Evolutionary conservation across 2,888 invertebrate species (phyloP).

Genomic region (Pediacus dermestoides): DNA sequence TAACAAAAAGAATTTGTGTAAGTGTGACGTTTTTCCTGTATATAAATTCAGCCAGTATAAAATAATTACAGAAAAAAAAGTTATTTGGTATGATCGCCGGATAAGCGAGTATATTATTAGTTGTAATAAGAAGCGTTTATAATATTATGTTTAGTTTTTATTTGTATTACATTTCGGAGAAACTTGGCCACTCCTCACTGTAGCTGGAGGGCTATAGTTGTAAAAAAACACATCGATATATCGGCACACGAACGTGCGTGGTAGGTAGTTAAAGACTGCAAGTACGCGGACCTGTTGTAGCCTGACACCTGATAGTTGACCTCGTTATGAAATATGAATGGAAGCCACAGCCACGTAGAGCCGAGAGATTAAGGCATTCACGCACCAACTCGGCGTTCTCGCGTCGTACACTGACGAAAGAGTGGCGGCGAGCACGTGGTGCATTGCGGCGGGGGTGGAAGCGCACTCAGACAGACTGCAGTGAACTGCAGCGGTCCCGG

Average conservation of each 20-base stretch:
- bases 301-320: constrained; percentile 39
- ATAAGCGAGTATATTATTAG: constrained; percentile 7
- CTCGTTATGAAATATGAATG: constrained; percentile 41
- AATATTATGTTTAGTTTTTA: constrained; percentile 9
- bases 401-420: constrained; percentile 5
- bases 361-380: constrained; percentile 16
- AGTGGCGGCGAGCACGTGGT: constrained; percentile 33
- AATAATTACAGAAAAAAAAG: too few species aligned
- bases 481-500: constrained; percentile 29
- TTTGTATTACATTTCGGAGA: constrained; percentile 30
- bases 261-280: constrained; percentile 24
- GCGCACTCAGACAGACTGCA: constrained; percentile 36
- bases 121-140: constrained; percentile 9
- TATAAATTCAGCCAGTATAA: constrained; percentile 17
- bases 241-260: constrained; percentile 32
- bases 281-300: constrained; percentile 26
- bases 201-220: constrained; percentile 24
- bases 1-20: constrained; percentile 21
- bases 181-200: constrained; percentile 30
- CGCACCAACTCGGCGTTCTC: constrained; percentile 15
- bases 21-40: constrained; percentile 5
- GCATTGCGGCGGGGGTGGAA: constrained; percentile 52
- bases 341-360: constrained; percentile 16
- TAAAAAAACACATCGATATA: constrained; percentile 26
- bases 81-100: constrained; percentile 3